Base-by-base conservation (phyloP, 30 jellyfish, hydroid and myxozoan species). In the Nemopilema nomurai region DNA sequence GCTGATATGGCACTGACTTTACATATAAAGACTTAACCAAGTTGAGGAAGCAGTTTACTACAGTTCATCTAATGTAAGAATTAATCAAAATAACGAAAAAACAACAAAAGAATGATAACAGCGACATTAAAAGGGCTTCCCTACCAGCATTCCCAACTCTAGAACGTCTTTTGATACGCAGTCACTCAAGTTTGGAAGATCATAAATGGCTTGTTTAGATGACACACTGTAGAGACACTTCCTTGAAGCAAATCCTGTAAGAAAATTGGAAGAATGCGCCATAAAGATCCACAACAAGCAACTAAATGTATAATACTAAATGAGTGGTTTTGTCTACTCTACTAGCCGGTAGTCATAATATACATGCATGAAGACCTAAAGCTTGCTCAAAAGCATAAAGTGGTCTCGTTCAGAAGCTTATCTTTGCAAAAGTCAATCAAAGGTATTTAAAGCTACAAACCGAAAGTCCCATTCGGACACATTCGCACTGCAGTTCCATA, bases 391-490 rank as follows among this genome's bases (percentile, higher is more conserved):
- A 31, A 31, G 18, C 8, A 19, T 0, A n/a, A n/a, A n/a, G n/a
- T n/a, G n/a, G n/a, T n/a, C n/a, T n/a, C n/a, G n/a, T n/a, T n/a
- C n/a, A n/a, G n/a, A n/a, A n/a, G n/a, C n/a, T n/a, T n/a, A n/a
- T n/a, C n/a, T n/a, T n/a, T n/a, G n/a, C n/a, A n/a, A n/a, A n/a
- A n/a, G n/a, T n/a, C n/a, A n/a, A n/a, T n/a, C n/a, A 77, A 9
- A 26, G 82, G 19, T 31, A 23, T 57, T 31, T 17, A 64, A 62
- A 16, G 1, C 19, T 1, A 25, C 85, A 20, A 23, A 80, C 96
- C 96, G 8, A 52, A 62, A 0, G 94, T 79, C 33, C 95, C 95
- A 29, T 63, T 84, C 21, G 97, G 97, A 49, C 97, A 90, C 31
- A n/a, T 57, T 23, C 76, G 57, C 18, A 90, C 92, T 0, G 95